Conservation (phyloP, 1,140 invertebrate genomes). For the Rhizoglyphus robini region DNA sequence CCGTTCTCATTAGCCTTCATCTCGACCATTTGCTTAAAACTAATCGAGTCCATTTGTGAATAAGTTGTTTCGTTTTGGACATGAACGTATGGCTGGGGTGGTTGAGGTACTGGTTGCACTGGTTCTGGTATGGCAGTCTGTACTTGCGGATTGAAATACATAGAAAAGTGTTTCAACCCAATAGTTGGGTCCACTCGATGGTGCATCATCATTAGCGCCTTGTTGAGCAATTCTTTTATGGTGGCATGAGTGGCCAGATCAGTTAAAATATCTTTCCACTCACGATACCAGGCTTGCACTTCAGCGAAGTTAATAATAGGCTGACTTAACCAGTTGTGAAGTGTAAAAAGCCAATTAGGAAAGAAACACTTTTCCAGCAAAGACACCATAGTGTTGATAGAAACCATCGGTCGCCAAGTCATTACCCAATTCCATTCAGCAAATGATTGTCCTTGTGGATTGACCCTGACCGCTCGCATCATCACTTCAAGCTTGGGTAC, state of each 20-base stretch:
- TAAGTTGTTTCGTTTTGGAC: not conserved
- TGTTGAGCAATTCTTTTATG: constrained; percentile 65
- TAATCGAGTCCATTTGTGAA: constrained; percentile 27
- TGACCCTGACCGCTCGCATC: constrained; percentile 60
- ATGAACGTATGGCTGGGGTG: not conserved
- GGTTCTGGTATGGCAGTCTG: not conserved
- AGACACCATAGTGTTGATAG: constrained; percentile 49
- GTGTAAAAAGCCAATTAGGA: constrained; percentile 63
- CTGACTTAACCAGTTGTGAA: constrained; percentile 65
- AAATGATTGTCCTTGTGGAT: constrained; percentile 60
- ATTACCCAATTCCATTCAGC: constrained; percentile 70
- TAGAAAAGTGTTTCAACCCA: constrained; percentile 21
- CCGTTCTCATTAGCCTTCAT: constrained; percentile 70
- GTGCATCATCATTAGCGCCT: constrained; percentile 83
- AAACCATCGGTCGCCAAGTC: constrained; percentile 66
- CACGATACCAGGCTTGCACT: constrained; percentile 70
- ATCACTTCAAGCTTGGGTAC: constrained; percentile 70
- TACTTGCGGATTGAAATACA: not conserved
- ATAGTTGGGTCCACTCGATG: constrained; percentile 43
- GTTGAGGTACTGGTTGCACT: not conserved
- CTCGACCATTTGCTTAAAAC: constrained; percentile 76
- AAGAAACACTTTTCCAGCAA: constrained; percentile 72
- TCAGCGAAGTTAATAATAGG: constrained; percentile 60
- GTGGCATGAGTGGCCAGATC: constrained; percentile 48
- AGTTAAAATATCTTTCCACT: constrained; percentile 67